A percentile compares a stretch with the other conserved stretches of the same genome.
These are phyloP conservation scores for Benthosema pterotum DNA, from an alignment of 2,797 vertebrate genomes.

Conservation along the genomic window DNA sequence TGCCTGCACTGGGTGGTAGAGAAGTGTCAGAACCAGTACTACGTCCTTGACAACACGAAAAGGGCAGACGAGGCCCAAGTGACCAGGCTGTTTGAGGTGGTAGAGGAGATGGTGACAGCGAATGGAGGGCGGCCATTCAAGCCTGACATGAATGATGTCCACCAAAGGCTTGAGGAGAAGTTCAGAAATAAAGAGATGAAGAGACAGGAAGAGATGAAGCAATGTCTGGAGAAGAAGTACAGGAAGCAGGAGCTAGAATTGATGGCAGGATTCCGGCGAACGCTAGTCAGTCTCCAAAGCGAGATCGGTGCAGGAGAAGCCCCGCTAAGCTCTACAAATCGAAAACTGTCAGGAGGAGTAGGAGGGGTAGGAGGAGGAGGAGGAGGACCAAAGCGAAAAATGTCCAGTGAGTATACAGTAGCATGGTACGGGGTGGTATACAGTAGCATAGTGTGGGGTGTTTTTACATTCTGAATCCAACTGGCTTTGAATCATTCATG, in stretches of 20 bases:
- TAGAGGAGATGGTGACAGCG: conserved; percentile 53
- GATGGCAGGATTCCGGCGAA: conserved; percentile 28
- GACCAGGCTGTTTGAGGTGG: conserved; percentile 53
- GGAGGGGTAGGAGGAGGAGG: too few relatives aligned
- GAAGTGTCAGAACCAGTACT: conserved; percentile 60
- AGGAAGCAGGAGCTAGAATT: conserved; percentile 41
- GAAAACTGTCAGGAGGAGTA: too few relatives aligned
- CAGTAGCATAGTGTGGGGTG: too few relatives aligned
- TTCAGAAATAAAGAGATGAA: conserved; percentile 28
- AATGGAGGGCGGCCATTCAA: conserved; percentile 35
- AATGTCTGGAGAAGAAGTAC: conserved; percentile 24
- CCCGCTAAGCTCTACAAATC: background rate
- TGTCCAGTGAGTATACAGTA: conserved; percentile 47
- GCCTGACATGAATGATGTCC: conserved; percentile 18
- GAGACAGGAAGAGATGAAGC: conserved; percentile 23
- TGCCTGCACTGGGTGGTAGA: conserved; percentile 50
- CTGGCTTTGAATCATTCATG: conserved; percentile 1
- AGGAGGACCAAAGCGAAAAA: background rate
- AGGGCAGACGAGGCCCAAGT: conserved; percentile 37
- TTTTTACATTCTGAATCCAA: background rate
- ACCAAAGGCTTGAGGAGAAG: conserved; percentile 36
- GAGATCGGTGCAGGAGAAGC: conserved; percentile 7
- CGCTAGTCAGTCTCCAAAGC: conserved; percentile 32
- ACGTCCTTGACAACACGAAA: conserved; percentile 45
- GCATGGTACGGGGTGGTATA: too few relatives aligned